Evolutionary conservation across 2,888 invertebrate species (phyloP).

Genomic region (Aproaerema taeniolella): DNA sequence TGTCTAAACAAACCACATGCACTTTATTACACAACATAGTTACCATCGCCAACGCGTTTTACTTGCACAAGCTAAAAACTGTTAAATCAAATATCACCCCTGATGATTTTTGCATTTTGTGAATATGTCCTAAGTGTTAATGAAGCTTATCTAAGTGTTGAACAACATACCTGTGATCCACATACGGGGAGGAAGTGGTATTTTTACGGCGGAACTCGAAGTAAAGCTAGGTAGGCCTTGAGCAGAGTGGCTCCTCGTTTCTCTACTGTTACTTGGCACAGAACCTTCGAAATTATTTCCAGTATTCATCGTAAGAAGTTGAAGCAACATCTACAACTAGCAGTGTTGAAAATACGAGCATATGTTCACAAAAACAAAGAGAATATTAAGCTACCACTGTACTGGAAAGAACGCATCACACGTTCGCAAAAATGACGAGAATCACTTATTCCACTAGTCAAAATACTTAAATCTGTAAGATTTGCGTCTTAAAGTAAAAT

Average conservation of each 20-base stretch:
- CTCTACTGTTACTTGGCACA: conserved; percentile 32
- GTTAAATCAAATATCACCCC: background rate
- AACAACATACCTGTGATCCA: conserved; percentile 62
- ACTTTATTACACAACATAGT: background rate
- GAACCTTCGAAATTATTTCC: conserved; percentile 35
- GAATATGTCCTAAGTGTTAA: too few species aligned
- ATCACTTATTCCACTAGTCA: conserved; percentile 33
- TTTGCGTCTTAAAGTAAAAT: conserved; percentile 63
- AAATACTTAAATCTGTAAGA: conserved; percentile 57
- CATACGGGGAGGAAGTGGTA: conserved; percentile 70
- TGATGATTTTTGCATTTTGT: too few species aligned
- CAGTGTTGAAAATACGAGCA: too few species aligned
- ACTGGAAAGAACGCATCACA: conserved; percentile 30
- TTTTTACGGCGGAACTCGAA: conserved; percentile 60
- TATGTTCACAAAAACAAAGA: conserved; percentile 55
- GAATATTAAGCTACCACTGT: conserved; percentile 39
- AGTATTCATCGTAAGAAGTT: conserved; percentile 48
- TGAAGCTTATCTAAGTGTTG: background rate
- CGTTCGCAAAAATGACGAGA: conserved; percentile 29
- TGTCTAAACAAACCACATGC: conserved; percentile 38
- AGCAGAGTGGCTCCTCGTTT: conserved; percentile 59
- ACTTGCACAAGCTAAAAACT: background rate
- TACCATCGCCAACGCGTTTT: background rate
- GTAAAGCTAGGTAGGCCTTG: conserved; percentile 56
- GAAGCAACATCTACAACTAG: too few species aligned